Conservation (phyloP, 53 echinoderm and acorn worm genomes). For the Glandiceps talaboti region DNA sequence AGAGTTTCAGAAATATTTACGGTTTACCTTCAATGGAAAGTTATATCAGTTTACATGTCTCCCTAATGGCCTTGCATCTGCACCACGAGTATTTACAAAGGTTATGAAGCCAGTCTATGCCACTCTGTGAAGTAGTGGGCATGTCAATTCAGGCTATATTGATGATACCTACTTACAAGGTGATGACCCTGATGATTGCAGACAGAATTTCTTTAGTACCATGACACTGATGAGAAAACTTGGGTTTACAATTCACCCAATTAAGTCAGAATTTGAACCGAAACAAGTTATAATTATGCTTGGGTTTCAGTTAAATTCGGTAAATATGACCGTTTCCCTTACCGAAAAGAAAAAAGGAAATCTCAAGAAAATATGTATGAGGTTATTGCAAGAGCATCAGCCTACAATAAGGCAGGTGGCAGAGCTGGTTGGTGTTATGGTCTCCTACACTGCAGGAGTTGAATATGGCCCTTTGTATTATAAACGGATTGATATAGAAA, state of each 20-base stretch:
- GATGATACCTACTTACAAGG: background rate
- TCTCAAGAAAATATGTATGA: background rate
- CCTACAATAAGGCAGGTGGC: background rate
- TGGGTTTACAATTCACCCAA: background rate
- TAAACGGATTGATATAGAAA: background rate
- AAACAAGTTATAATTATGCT: background rate
- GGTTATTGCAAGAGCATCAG: background rate
- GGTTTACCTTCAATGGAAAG: background rate
- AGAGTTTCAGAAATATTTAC: background rate
- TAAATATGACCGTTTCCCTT: background rate
- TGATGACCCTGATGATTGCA: background rate
- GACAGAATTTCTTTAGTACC: background rate
- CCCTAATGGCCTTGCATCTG: background rate
- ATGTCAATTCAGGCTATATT: background rate
- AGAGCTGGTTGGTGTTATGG: background rate
- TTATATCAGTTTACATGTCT: background rate
- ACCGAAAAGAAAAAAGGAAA: background rate
- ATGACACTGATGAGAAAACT: background rate
- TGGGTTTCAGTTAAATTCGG: background rate
- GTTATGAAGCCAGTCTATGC: background rate
- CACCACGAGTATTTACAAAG: slow-evolving; percentile 1
- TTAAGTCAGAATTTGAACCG: background rate
- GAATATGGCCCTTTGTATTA: background rate
- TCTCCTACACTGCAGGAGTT: background rate
- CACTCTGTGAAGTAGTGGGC: background rate